Percentiles rank a stretch among this genome's conserved stretches.
These are phyloP conservation scores for Plectropomus leopardus DNA, from an alignment of 2,113 vertebrate genomes.

Conservation along the genomic window DNA sequence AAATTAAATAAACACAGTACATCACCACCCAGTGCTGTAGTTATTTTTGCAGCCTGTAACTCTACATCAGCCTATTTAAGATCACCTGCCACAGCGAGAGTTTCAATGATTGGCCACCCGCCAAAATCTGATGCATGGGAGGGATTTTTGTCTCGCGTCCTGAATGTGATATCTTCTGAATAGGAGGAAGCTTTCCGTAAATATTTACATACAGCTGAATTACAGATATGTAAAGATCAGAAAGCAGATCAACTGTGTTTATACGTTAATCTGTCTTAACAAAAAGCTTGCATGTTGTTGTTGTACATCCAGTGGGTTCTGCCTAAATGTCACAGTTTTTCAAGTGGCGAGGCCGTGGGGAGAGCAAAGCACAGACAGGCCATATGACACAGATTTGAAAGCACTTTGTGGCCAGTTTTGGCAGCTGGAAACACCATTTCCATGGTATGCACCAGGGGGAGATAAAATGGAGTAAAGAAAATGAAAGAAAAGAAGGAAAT, in stretches of 20 bases:
- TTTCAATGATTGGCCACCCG: slow-evolving; percentile 41
- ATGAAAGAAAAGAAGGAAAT: slow-evolving; percentile 59
- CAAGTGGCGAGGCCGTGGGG: slow-evolving; percentile 33
- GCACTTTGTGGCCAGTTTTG: slow-evolving; percentile 64
- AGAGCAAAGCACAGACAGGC: slow-evolving; percentile 41
- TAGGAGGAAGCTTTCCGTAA: slow-evolving; percentile 63
- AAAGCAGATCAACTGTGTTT: slow-evolving; percentile 37
- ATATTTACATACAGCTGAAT: slow-evolving; percentile 65
- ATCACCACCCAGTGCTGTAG: neutral
- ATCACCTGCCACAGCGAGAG: slow-evolving; percentile 34
- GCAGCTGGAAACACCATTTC: slow-evolving; percentile 65
- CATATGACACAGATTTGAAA: slow-evolving; percentile 75
- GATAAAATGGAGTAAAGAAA: slow-evolving; percentile 57
- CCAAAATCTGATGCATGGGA: slow-evolving; percentile 30
- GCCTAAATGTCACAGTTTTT: slow-evolving; percentile 40
- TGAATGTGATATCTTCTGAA: slow-evolving; percentile 54
- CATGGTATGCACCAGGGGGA: slow-evolving; percentile 49
- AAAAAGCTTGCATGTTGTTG: slow-evolving; percentile 8
- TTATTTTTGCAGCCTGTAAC: slow-evolving; percentile 26
- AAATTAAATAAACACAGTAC: neutral
- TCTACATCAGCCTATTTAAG: neutral
- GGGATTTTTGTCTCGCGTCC: slow-evolving; percentile 32
- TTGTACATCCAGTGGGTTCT: slow-evolving; percentile 29
- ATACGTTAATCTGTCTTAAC: slow-evolving; percentile 34
- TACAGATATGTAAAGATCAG: slow-evolving; percentile 55